phyloP scores from a whole-genome alignment of 2,113 vertebrate genomes.

The Pongo abelii region DNA sequence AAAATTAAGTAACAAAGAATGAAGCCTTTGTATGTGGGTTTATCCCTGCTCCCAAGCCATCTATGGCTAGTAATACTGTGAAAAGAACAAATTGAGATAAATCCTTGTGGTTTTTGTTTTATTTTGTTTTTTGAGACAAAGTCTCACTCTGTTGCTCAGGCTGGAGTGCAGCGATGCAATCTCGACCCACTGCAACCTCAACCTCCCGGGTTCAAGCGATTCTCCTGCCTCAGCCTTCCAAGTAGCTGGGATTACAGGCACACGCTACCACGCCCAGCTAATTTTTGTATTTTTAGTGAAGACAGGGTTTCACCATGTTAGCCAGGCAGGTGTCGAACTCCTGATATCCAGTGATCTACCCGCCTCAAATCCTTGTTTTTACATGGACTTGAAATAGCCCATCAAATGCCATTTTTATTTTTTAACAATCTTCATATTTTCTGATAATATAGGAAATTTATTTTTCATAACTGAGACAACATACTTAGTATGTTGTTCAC shows the following conservation, averaged over 20 bases:
- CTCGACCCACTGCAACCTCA: too few species aligned
- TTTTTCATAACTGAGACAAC: background rate
- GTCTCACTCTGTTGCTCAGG: too few species aligned
- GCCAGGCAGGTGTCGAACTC: too few species aligned
- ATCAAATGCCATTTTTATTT: background rate
- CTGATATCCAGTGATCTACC: too few species aligned
- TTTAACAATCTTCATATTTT: constrained; percentile 27
- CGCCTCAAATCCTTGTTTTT: background rate
- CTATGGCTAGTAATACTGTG: constrained; percentile 2
- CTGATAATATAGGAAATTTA: background rate
- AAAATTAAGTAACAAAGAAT: constrained; percentile 10
- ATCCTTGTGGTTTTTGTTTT: background rate
- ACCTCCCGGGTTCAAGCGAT: too few species aligned
- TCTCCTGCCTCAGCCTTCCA: too few species aligned
- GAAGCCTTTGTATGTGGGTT: background rate
- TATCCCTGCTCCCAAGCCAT: background rate
- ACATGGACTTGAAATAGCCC: background rate
- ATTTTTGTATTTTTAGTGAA: too few species aligned
- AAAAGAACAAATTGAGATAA: constrained; percentile 29
- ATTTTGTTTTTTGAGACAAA: too few species aligned
- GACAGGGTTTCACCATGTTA: too few species aligned
- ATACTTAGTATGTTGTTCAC: background rate
- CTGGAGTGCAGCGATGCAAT: too few species aligned
- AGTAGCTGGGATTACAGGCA: too few species aligned
- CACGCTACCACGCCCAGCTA: too few species aligned